phyloP scores from a whole-genome alignment of 2,113 vertebrate genomes.

The Ptilorrhoa leucosticta region DNA sequence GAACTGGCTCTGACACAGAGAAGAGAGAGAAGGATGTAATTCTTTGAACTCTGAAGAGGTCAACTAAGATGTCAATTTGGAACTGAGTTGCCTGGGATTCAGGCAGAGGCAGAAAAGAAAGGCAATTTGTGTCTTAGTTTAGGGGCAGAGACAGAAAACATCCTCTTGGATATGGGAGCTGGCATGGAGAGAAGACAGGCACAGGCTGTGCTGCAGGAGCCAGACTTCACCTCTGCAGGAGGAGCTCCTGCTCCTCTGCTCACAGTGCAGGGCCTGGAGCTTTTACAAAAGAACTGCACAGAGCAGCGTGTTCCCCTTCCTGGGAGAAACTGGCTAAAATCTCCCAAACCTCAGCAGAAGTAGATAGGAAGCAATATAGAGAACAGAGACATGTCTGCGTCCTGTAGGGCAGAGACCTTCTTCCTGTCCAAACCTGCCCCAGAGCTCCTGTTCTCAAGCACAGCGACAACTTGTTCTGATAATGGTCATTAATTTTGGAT shows the following conservation, averaged over 20 bases:
- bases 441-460: not conserved
- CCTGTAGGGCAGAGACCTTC: not conserved
- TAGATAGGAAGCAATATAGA: not conserved
- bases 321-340: not conserved
- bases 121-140: not conserved
- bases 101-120: not conserved
- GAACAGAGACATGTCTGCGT: not conserved
- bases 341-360: not conserved
- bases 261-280: not conserved
- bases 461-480: not conserved
- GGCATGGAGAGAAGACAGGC: not conserved
- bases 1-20: not conserved
- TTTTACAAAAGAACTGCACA: not conserved
- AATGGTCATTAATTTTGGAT: not conserved
- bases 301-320: not conserved
- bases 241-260: not conserved
- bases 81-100: not conserved
- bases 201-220: not conserved
- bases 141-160: not conserved
- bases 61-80: not conserved
- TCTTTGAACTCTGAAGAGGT: not conserved
- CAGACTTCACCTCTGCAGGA: not conserved
- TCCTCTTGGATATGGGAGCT: not conserved
- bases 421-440: not conserved
- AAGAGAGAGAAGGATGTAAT: not conserved